Conservation (phyloP, 2,113 vertebrate species). For the Aviceda subcristata region DNA sequence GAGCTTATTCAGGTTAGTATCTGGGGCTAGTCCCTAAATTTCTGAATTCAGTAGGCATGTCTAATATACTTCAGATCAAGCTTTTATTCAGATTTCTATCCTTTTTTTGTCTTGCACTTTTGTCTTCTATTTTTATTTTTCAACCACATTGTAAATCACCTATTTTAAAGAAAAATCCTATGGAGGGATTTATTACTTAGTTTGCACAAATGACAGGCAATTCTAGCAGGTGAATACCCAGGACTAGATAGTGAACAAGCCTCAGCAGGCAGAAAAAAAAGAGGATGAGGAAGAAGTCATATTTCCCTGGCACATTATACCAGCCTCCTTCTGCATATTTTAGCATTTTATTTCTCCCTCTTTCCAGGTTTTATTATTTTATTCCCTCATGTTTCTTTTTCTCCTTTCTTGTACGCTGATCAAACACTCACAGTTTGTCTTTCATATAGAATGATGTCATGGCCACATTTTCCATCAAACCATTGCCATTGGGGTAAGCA, state of each 20-base stretch:
- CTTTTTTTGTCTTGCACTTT: neutral
- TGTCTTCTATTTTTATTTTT: neutral
- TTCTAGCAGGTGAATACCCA: neutral
- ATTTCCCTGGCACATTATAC: neutral
- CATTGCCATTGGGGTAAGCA: rapidly evolving
- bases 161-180: neutral
- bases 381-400: neutral
- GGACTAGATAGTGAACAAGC: neutral
- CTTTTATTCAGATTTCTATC: neutral
- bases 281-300: neutral
- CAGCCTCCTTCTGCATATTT: neutral
- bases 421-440: neutral
- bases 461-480: neutral
- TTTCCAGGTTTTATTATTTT: neutral
- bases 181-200: neutral
- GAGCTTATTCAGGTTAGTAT: neutral
- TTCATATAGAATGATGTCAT: neutral
- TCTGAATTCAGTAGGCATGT: neutral
- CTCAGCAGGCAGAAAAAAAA: neutral
- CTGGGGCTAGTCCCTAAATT: neutral
- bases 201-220: neutral
- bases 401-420: neutral
- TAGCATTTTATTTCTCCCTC: neutral
- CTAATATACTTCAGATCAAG: neutral
- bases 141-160: neutral